Evolutionary conservation across 1,140 invertebrate species (phyloP), one percentile per base, ranked within the genome.

Genomic region (Propsilocerus akamusi): DNA sequence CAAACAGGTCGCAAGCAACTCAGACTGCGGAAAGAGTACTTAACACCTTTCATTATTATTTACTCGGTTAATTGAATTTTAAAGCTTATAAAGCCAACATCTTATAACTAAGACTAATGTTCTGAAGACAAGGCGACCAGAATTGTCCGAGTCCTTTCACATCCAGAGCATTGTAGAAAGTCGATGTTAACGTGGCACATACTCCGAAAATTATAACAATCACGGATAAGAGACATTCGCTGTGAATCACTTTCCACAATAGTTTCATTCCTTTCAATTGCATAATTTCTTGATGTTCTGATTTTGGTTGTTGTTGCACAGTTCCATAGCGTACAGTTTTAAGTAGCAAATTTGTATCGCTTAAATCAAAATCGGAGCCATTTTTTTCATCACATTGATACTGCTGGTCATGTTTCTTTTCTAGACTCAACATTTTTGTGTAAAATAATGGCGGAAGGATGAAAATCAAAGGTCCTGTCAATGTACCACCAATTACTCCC

Each of bases 391-490:
- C 20, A 17, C 32, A n/a, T n/a, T n/a, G n/a, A n/a, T n/a, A n/a
- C n/a, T n/a, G n/a, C 41, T 60, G 34, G 23, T 62, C 58, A 12
- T 61, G 57, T 1, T 55, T 51, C 4, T 57, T 53, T 52, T 64
- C 61, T 61, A 72, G 63, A 22, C 67, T 67, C 23, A 71, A 63
- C 3, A 80, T 69, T 60, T 70, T 73, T 3, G 74, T 60, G 59
- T 93, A 93, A 54, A 93, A 80, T 17, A 94, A 53, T 0, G 86
- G 82, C 0, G 91, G 90, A 22, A 92, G 72, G 14, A 95, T 72
- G 52, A 91, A 90, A 52, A 90, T 78, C 5, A 93, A 61, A 0
- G 86, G 86, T 0, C 86, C 83, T 0, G 84, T 89, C 0, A 92
- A 74, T 0, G 83, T 82, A 12, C 89, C 89, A 5, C 83, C 83